phyloP scores from a whole-genome alignment of 2,888 invertebrate genomes.

The Erebia epiphron region DNA sequence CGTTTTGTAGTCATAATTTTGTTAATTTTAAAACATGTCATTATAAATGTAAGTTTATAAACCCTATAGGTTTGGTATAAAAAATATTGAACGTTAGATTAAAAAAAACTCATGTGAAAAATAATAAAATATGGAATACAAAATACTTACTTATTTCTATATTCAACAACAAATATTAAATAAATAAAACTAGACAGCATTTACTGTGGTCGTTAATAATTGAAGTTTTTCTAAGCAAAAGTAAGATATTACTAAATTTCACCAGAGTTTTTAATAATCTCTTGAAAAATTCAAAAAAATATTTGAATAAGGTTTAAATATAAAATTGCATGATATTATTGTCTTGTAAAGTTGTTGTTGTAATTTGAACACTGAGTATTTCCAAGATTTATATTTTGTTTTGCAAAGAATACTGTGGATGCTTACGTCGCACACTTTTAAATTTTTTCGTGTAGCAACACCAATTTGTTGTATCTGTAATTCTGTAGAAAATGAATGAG shows the following conservation, averaged over 20 bases:
- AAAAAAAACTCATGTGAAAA: conserved; percentile 16
- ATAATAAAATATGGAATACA: background rate
- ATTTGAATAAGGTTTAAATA: conserved; percentile 48
- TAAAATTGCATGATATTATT: conserved; percentile 48
- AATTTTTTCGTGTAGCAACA: conserved; percentile 58
- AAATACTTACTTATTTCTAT: background rate
- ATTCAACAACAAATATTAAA: background rate
- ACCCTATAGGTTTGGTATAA: conserved; percentile 18
- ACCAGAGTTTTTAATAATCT: conserved; percentile 16
- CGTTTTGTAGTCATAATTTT: conserved; percentile 69
- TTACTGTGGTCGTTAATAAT: background rate
- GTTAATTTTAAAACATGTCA: conserved; percentile 52
- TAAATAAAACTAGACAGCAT: background rate
- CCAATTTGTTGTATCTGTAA: conserved; percentile 54
- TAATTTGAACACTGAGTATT: conserved; percentile 42
- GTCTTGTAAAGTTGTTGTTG: conserved; percentile 47
- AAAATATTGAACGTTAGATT: conserved; percentile 9
- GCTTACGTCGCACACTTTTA: conserved; percentile 71
- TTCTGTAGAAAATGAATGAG: conserved; percentile 33
- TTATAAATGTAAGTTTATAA: conserved; percentile 26
- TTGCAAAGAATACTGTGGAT: conserved; percentile 55
- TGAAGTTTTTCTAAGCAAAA: background rate
- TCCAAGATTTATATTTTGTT: conserved; percentile 48
- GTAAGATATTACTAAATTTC: background rate
- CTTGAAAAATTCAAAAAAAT: conserved; percentile 35